Conservation (phyloP, 2,888 invertebrate species). For the Blastobasis adustella region DNA sequence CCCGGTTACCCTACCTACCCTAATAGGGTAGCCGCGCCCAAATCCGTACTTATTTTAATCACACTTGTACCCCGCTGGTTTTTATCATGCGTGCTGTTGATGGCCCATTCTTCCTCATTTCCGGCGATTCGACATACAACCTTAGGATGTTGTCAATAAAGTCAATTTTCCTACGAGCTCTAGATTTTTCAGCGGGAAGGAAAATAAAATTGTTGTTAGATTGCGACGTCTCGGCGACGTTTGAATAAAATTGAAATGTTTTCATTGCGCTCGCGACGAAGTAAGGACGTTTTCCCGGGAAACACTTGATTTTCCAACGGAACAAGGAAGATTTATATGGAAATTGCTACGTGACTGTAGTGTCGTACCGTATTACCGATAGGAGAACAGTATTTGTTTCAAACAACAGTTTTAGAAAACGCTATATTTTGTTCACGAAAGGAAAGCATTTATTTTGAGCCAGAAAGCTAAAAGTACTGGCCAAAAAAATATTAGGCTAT, state of each 20-base stretch:
- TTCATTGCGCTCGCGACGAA: too few relatives aligned
- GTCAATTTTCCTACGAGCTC: constrained; percentile 21
- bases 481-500: too few relatives aligned
- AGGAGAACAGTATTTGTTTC: too few relatives aligned
- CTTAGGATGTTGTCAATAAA: constrained; percentile 16
- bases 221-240: not conserved
- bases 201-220: constrained; percentile 4
- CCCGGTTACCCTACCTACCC: constrained; percentile 20
- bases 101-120: constrained; percentile 23
- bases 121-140: constrained; percentile 21
- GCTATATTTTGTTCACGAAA: too few relatives aligned
- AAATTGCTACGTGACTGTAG: too few relatives aligned
- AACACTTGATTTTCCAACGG: too few relatives aligned
- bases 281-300: too few relatives aligned
- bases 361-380: too few relatives aligned
- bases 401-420: too few relatives aligned
- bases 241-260: constrained; percentile 4
- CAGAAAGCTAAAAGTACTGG: too few relatives aligned
- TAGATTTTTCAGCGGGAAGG: constrained; percentile 27
- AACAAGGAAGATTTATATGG: too few relatives aligned
- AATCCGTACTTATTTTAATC: constrained; percentile 70
- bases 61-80: constrained; percentile 54
- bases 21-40: constrained; percentile 53
- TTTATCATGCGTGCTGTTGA: constrained; percentile 58
- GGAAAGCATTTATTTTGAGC: too few relatives aligned